Conservation (phyloP, 2,113 vertebrate genomes). For the Silurus meridionalis region DNA sequence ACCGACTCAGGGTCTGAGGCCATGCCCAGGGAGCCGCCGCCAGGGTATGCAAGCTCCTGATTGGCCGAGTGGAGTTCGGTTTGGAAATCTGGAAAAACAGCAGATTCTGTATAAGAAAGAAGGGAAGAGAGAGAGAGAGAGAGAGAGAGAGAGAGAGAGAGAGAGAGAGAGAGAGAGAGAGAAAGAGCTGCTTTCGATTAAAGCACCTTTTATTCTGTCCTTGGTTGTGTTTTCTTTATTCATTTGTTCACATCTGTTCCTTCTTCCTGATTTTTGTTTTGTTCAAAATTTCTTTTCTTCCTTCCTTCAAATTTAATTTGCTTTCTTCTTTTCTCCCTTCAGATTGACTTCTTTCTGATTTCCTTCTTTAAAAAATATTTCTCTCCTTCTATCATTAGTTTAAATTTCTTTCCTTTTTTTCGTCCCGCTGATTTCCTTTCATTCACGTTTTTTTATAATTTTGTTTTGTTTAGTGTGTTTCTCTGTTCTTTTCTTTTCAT, state of each 20-base stretch:
- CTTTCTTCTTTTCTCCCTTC: too few relatives aligned
- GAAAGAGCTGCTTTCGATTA: not conserved
- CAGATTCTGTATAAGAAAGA: constrained; percentile 66
- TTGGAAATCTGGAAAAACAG: constrained; percentile 79
- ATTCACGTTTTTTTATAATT: not conserved
- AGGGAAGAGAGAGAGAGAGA: not conserved
- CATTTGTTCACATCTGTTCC: not conserved
- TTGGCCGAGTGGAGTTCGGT: constrained; percentile 72
- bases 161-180: not conserved
- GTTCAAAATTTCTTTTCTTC: too few relatives aligned
- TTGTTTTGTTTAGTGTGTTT: not conserved
- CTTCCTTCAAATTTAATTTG: too few relatives aligned
- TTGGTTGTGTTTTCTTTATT: not conserved
- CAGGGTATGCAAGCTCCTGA: constrained; percentile 74
- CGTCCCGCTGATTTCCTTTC: not conserved
- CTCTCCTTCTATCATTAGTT: not conserved
- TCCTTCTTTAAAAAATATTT: not conserved
- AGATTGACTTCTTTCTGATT: too few relatives aligned
- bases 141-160: not conserved
- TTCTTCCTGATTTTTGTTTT: not conserved
- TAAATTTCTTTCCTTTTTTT: too few relatives aligned
- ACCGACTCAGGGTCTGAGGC: constrained; percentile 82
- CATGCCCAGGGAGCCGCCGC: constrained; percentile 76
- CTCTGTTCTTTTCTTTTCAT: not conserved
- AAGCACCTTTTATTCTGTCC: not conserved